These are phyloP conservation scores for Hoplodrina blanda DNA, from an alignment of 2,888 invertebrate genomes.

Conservation along the genomic window DNA sequence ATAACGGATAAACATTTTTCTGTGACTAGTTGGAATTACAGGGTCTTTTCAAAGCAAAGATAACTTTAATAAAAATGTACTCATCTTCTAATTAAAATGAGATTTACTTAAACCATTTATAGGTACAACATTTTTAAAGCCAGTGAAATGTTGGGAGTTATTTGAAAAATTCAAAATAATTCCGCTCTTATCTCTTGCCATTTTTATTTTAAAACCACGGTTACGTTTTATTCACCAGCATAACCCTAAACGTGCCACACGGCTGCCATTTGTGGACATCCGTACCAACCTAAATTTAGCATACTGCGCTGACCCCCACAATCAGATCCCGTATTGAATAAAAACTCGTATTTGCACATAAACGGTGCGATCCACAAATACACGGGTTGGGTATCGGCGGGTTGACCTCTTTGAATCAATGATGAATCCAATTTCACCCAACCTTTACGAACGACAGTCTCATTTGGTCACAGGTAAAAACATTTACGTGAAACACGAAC, in stretches of 20 bases:
- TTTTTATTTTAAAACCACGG: conserved; percentile 50
- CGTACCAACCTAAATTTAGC: conserved; percentile 53
- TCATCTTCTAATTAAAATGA: conserved; percentile 8
- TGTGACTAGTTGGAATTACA: conserved; percentile 6
- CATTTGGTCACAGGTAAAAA: conserved; percentile 77
- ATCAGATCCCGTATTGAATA: conserved; percentile 64
- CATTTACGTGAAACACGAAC: conserved; percentile 75
- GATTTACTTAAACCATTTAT: background rate
- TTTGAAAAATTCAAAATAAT: conserved; percentile 24
- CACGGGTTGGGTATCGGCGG: conserved; percentile 70
- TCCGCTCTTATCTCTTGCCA: conserved; percentile 28
- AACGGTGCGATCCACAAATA: conserved; percentile 71
- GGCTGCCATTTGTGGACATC: conserved; percentile 46
- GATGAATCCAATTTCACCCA: conserved; percentile 82
- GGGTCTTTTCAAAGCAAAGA: conserved; percentile 14
- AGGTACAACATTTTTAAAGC: conserved; percentile 5
- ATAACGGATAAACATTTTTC: conserved; percentile 31
- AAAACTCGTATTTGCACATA: conserved; percentile 68
- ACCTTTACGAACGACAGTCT: conserved; percentile 72
- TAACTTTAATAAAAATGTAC: conserved; percentile 9
- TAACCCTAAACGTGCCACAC: conserved; percentile 53
- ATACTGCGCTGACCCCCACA: conserved; percentile 55
- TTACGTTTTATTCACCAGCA: conserved; percentile 50
- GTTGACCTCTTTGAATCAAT: conserved; percentile 85
- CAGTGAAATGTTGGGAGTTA: conserved; percentile 3